A percentile compares a stretch with the other conserved stretches of the same genome.
These are phyloP conservation scores for Heliornis fulica DNA, from an alignment of 2,113 vertebrate genomes.

Conservation along the genomic window DNA sequence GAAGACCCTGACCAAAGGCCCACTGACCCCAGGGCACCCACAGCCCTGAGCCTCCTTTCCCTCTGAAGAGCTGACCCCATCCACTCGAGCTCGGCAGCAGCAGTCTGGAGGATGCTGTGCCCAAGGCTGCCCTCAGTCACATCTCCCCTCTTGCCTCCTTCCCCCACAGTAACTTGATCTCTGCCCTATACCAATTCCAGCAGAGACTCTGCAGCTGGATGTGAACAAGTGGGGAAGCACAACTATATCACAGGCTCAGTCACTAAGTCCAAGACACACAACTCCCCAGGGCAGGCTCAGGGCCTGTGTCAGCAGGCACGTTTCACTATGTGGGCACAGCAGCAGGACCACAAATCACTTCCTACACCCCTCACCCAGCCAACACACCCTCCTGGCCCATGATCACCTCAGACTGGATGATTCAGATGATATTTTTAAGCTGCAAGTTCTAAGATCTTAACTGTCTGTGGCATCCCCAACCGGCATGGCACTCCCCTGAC, in stretches of 20 bases:
- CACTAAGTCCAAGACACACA: neutral
- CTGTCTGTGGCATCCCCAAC: rapidly evolving
- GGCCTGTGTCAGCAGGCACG: neutral
- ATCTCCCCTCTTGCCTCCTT: neutral
- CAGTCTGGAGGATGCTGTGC: neutral
- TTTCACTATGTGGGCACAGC: rapidly evolving
- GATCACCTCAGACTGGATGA: rapidly evolving
- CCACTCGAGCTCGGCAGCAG: rapidly evolving
- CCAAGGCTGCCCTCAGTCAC: neutral
- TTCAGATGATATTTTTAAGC: neutral
- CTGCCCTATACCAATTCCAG: neutral
- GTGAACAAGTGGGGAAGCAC: neutral
- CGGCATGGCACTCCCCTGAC: rapidly evolving
- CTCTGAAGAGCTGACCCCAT: rapidly evolving
- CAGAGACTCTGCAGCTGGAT: neutral
- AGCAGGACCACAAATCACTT: neutral
- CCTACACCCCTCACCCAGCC: neutral
- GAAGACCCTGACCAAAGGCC: neutral
- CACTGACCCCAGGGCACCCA: rapidly evolving
- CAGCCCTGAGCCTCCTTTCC: neutral
- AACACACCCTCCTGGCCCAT: neutral
- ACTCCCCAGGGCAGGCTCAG: neutral
- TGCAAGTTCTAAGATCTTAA: neutral
- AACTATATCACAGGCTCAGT: neutral
- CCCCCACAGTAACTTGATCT: neutral